Evolutionary conservation across 2,797 vertebrate species (phyloP).

Genomic region (Crax fasciolata): DNA sequence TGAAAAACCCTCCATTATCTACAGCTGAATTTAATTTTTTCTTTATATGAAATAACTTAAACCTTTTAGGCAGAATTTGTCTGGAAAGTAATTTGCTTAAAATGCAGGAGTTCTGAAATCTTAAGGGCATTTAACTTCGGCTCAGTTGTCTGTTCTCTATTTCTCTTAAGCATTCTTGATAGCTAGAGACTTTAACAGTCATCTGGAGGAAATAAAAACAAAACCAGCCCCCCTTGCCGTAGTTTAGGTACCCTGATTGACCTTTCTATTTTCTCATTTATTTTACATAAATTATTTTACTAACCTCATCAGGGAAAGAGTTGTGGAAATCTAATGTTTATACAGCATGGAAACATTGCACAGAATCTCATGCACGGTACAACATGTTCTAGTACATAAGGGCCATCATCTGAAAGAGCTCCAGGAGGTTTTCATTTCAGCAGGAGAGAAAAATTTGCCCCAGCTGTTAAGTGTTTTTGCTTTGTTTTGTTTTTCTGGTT

Average conservation of each 20-base stretch:
- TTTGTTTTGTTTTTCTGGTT: not conserved
- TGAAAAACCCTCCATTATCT: not conserved
- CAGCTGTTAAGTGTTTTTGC: not conserved
- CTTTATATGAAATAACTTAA: not conserved
- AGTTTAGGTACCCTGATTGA: conserved; percentile 51
- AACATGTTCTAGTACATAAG: not conserved
- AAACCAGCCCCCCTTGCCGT: not conserved
- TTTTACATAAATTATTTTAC: conserved; percentile 73
- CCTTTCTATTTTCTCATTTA: conserved; percentile 75
- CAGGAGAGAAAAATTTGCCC: not conserved
- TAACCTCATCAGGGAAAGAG: conserved; percentile 46
- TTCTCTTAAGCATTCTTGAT: conserved; percentile 37
- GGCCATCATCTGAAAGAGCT: not conserved
- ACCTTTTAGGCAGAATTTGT: not conserved
- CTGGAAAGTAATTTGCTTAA: conserved; percentile 46
- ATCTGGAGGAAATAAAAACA: conserved; percentile 20
- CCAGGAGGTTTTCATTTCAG: not conserved
- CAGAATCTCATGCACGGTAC: not conserved
- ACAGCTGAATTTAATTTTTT: not conserved
- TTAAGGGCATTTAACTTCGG: conserved; percentile 36
- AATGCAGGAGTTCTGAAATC: conserved; percentile 12
- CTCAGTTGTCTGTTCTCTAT: conserved; percentile 39
- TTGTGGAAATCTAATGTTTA: conserved; percentile 22
- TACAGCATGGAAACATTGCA: not conserved
- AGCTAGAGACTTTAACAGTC: conserved; percentile 54